A percentile compares a stretch with the other conserved stretches of the same genome.
Evolutionary conservation across 2,888 invertebrate genomes (phyloP).

Genomic region (Bellardia bayeri): DNA sequence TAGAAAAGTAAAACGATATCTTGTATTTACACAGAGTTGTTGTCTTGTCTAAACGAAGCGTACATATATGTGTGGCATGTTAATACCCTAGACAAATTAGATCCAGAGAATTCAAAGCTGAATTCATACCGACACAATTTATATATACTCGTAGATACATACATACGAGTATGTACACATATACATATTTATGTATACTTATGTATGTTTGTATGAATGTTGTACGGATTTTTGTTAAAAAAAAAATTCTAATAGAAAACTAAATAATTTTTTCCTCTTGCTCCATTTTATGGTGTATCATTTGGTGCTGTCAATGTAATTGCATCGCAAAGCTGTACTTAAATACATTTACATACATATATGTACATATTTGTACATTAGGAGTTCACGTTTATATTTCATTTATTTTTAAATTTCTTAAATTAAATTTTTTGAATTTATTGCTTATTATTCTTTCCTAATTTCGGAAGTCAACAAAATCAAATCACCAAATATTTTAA

Average conservation of each 20-base stretch:
- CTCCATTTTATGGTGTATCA: constrained; percentile 15
- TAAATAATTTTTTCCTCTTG: not conserved
- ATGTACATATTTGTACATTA: too few species aligned
- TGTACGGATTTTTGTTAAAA: not conserved
- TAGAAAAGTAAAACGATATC: constrained; percentile 34
- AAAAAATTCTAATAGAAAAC: not conserved
- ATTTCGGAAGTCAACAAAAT: too few species aligned
- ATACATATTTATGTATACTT: not conserved
- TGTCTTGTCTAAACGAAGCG: constrained; percentile 47
- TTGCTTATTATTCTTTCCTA: too few species aligned
- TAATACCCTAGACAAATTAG: constrained; percentile 52
- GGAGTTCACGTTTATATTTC: too few species aligned
- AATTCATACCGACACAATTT: not conserved
- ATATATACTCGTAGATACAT: not conserved
- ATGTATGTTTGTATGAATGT: not conserved
- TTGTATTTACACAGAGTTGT: constrained; percentile 40
- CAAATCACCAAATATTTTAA: too few species aligned
- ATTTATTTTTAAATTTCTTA: too few species aligned
- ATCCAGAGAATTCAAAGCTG: not conserved
- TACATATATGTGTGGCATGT: constrained; percentile 63
- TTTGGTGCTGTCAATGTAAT: constrained; percentile 63
- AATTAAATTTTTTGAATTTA: too few species aligned
- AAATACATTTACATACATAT: too few species aligned
- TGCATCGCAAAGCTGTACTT: constrained; percentile 38
- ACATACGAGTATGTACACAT: not conserved